Evolutionary conservation across 2,113 vertebrate genomes (phyloP), one percentile per base, ranked within the genome.

Genomic region (Microcebus tavaratra): DNA sequence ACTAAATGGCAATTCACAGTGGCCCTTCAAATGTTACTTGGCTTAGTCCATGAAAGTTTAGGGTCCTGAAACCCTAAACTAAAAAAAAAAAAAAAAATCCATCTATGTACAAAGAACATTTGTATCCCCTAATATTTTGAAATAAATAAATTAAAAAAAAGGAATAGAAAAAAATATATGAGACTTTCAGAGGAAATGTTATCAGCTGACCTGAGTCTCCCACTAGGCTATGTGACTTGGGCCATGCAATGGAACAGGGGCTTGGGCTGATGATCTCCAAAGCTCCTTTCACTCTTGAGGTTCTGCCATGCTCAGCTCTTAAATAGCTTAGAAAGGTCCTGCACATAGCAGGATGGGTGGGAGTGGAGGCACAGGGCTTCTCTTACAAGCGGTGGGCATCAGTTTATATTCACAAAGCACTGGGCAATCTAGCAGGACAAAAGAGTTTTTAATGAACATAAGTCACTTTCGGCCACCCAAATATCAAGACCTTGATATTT

Each of bases 211-310:
- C 59, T 67, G 57, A 79, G 70, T 45, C 79, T 63, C 82, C 87
- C 70, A 45, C 92, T 92, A n/a, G 68, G 53, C 86, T 79, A 6
- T 29, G 21, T 31, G 84, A 76, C 95, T 87, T 94, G 94, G 92
- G 65, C 59, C 65, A 25, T 5, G 48, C 13, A 2, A 2, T 5
- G 5, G 39, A 85, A 82, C 20, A 55, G 39, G 39, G 48, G 21
- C 80, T 91, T 55, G 94, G 88, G 50, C 5, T 39, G 78, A 91
- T 70, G 9, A 42, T 39, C 65, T 90, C 55, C 48, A 50, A 65
- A 21, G 34, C 29, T 21, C 50, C 75, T 93, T 78, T 87, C 90
- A 57, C 31, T 53, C 50, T 6, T 1, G 29, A 68, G 45, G 61
- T 73, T 82, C 92, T 8, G 67, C 42, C 67, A 18, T 20, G 50